phyloP scores from a whole-genome alignment of 2,797 vertebrate species.

The Steatocranus sp. region DNA sequence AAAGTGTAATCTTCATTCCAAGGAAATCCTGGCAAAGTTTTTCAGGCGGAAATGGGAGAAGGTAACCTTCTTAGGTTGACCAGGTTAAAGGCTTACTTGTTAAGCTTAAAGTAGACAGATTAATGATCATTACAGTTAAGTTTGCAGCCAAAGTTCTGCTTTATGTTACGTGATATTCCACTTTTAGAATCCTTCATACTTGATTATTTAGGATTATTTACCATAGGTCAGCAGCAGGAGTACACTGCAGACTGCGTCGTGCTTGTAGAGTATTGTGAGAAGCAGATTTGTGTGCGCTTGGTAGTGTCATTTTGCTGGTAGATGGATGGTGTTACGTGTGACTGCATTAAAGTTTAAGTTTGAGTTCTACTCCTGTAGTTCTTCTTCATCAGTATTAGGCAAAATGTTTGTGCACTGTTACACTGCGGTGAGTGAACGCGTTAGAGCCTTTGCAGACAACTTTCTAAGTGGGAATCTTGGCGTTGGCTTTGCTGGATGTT shows the following conservation, averaged over 20 bases:
- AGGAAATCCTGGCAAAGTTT: background rate
- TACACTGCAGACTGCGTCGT: conserved; percentile 12
- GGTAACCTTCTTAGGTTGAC: background rate
- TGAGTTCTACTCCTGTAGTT: background rate
- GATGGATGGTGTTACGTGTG: background rate
- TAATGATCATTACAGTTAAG: background rate
- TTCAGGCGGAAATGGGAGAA: background rate
- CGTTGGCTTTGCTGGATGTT: conserved; percentile 15
- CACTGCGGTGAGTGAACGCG: background rate
- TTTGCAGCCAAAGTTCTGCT: conserved; percentile 33
- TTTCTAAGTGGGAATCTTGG: background rate
- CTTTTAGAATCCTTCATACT: conserved; percentile 51
- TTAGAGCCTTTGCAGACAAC: background rate
- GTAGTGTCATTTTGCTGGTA: conserved; percentile 8
- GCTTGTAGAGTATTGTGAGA: conserved; percentile 34
- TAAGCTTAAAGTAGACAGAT: background rate
- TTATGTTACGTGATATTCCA: conserved; percentile 27
- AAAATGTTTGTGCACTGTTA: background rate
- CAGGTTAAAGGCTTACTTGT: background rate
- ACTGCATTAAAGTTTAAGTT: background rate
- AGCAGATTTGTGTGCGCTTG: conserved; percentile 7
- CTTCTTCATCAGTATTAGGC: conserved; percentile 8
- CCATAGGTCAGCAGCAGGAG: conserved; percentile 31
- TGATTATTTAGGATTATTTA: conserved; percentile 32
- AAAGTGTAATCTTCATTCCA: conserved; percentile 25